phyloP scores from a whole-genome alignment of 2,888 invertebrate species.

The Allophyes oxyacanthae region DNA sequence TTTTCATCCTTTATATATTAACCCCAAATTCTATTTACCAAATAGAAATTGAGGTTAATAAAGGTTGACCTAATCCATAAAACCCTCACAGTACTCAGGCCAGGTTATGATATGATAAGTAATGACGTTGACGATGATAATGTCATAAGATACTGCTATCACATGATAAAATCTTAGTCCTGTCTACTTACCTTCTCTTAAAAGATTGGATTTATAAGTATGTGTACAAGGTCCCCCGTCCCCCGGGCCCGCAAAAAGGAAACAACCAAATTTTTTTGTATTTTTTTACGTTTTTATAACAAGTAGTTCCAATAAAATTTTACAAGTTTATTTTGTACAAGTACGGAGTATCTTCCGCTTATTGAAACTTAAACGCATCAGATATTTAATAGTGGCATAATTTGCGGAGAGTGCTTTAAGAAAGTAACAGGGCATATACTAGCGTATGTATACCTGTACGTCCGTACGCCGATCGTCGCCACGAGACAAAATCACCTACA shows the following conservation, averaged over 20 bases:
- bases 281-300: slow-evolving; percentile 85
- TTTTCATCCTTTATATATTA: too few relatives aligned
- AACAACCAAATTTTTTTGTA: slow-evolving; percentile 62
- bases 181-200: too few relatives aligned
- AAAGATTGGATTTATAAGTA: neutral
- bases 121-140: too few relatives aligned
- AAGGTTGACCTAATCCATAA: too few relatives aligned
- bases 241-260: slow-evolving; percentile 41
- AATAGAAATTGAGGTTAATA: too few relatives aligned
- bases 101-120: too few relatives aligned
- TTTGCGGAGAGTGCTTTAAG: slow-evolving; percentile 62
- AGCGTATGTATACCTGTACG: slow-evolving; percentile 68
- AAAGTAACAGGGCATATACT: slow-evolving; percentile 61
- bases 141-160: too few relatives aligned
- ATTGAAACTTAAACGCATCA: slow-evolving; percentile 78
- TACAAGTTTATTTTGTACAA: slow-evolving; percentile 87
- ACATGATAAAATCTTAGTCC: too few relatives aligned
- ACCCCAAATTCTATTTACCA: too few relatives aligned
- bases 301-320: slow-evolving; percentile 88
- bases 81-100: too few relatives aligned
- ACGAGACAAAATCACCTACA: slow-evolving; percentile 58
- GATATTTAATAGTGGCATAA: slow-evolving; percentile 71
- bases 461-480: slow-evolving; percentile 77
- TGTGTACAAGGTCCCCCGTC: neutral
- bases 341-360: slow-evolving; percentile 79